Base-by-base conservation (phyloP, 2,113 vertebrate species). In the Ancistrus triradiatus region DNA sequence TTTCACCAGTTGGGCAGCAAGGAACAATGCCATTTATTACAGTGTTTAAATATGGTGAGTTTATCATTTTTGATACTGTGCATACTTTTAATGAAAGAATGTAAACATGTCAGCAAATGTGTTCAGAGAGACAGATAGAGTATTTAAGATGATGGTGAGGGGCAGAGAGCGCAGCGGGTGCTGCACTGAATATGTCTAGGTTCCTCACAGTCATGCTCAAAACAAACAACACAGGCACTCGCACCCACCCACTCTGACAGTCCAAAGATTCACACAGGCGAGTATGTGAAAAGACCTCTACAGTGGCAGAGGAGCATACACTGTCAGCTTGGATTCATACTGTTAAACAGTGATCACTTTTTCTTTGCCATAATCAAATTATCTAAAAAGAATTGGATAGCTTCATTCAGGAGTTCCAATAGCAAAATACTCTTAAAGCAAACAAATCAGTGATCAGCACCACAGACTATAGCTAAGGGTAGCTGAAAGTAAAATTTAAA, bases 151-250 rank as follows among this genome's bases (percentile, higher is more conserved):
- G 1, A 31, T 44, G 43, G n/a, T 9, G n/a, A 40, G 17, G 44
- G 44, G 33, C 31, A 58, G 25, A 25, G n/a, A 46, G 19, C 56
- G 47, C 65, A 44, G 46, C 57, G 21, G 38, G 57, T 61, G 57
- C 38, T 61, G 58, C 57, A 61, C 49, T 68, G 58, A 68, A 68
- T 68, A 43, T 60, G 46, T 55, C 49, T 35, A 42, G 33, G 50
- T 47, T 51, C 44, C 35, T 61, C 57, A 61, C 37, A 60, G 40
- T 68, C 66, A 44, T 2, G n/a, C 43, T 27, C 31, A 38, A 62
- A 50, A 56, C 43, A 62, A 62, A 60, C 66, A 62, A 47, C 52
- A 62, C 62, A 15, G 25, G 13, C 62, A 44, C 43, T 53, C 25
- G 38, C 42, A 52, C 38, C 58, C 28, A 35, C 48, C 59, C 38